Evolutionary conservation across 2,113 vertebrate genomes (phyloP).

Genomic region (Etia nguti): DNA sequence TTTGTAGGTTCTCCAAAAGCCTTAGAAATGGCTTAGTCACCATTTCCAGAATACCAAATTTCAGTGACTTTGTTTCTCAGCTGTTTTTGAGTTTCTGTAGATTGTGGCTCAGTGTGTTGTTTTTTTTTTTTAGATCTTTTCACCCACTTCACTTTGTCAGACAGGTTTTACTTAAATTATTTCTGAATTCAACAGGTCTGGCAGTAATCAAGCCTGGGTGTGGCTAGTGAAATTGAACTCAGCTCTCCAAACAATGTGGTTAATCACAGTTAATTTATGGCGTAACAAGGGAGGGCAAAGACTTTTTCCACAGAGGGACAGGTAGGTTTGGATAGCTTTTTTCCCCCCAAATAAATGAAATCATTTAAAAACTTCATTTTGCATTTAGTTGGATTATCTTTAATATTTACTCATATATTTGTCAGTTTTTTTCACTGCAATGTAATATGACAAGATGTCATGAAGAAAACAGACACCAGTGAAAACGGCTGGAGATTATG

Average conservation of each 20-base stretch:
- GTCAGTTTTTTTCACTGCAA: not conserved
- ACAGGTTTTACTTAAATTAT: not conserved
- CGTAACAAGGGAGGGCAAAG: not conserved
- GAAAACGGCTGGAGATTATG: not conserved
- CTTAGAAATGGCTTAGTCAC: not conserved
- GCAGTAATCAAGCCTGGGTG: not conserved
- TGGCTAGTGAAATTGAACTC: not conserved
- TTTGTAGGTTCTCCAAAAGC: not conserved
- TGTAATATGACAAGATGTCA: not conserved
- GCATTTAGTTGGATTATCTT: not conserved
- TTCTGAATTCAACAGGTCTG: not conserved
- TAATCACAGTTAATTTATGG: not conserved
- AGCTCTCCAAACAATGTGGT: not conserved
- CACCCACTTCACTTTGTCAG: not conserved
- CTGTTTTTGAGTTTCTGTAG: not conserved
- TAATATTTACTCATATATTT: not conserved
- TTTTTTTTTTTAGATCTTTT: not conserved
- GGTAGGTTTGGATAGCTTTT: not conserved
- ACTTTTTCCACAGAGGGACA: not conserved
- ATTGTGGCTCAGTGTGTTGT: not conserved
- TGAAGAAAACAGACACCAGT: not conserved
- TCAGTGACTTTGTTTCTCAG: not conserved
- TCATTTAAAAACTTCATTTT: not conserved
- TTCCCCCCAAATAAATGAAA: rapidly evolving
- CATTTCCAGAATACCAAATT: not conserved